Conservation (phyloP, 2,888 invertebrate species). For the Camptogramma bilineatum region DNA sequence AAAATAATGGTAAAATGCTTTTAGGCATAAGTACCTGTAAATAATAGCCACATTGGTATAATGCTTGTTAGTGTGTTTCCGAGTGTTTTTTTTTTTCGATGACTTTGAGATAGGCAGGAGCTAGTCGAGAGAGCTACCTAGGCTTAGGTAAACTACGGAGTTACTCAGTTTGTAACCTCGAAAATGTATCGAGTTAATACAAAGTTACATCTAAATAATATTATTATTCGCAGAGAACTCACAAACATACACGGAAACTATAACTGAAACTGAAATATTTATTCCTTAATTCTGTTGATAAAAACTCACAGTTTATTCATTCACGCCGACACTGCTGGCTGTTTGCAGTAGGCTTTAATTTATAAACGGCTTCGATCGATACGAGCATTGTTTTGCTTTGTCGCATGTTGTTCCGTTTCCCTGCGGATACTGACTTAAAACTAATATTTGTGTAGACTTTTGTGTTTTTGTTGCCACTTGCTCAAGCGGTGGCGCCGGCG, state of each 20-base stretch:
- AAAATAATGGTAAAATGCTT: slow-evolving; percentile 6
- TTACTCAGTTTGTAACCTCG: too few relatives aligned
- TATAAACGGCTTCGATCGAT: slow-evolving; percentile 40
- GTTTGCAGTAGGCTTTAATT: slow-evolving; percentile 35
- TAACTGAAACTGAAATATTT: background rate
- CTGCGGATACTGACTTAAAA: slow-evolving; percentile 14
- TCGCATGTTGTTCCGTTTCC: slow-evolving; percentile 30
- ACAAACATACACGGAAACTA: background rate
- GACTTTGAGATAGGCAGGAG: too few relatives aligned
- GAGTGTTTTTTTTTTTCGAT: too few relatives aligned
- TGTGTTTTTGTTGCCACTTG: slow-evolving; percentile 6
- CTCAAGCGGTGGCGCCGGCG: background rate
- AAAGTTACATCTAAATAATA: too few relatives aligned
- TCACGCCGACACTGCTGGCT: slow-evolving; percentile 12
- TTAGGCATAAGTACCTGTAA: background rate
- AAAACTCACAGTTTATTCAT: slow-evolving; percentile 16
- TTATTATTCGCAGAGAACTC: too few relatives aligned
- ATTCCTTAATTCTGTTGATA: slow-evolving; percentile 7
- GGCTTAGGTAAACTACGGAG: too few relatives aligned
- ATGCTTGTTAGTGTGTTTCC: too few relatives aligned
- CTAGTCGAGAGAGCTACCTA: too few relatives aligned
- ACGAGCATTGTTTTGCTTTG: slow-evolving; percentile 36
- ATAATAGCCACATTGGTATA: background rate
- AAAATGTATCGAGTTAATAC: too few relatives aligned
- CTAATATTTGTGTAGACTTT: slow-evolving; percentile 16